Percentiles rank a stretch among this genome's conserved stretches.
Conservation (phyloP, 2,888 invertebrate species). For the Cryptocephalus primarius region DNA sequence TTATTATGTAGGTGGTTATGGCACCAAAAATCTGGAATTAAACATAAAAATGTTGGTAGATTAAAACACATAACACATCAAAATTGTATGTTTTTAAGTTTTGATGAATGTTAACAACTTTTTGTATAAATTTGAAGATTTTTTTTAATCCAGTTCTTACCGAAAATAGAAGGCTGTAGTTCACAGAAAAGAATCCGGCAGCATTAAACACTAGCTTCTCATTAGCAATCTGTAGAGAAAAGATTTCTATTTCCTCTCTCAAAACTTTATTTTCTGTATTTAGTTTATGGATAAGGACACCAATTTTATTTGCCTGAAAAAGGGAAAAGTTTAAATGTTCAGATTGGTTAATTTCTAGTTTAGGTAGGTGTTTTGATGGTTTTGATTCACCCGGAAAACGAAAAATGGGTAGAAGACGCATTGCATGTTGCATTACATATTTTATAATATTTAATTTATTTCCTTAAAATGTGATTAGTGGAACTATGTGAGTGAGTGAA, state of each 20-base stretch:
- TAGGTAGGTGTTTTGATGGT: too few relatives aligned
- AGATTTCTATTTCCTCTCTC: constrained; percentile 28
- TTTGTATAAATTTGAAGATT: too few relatives aligned
- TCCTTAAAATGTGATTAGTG: too few relatives aligned
- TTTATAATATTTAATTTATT: too few relatives aligned
- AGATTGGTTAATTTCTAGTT: too few relatives aligned
- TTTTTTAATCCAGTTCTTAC: constrained; percentile 14
- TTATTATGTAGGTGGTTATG: constrained; percentile 28
- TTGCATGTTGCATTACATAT: too few relatives aligned
- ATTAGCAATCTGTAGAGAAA: constrained; percentile 30
- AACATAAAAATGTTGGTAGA: background rate
- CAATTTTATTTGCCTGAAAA: constrained; percentile 24
- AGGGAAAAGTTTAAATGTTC: background rate
- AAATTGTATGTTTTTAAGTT: too few relatives aligned
- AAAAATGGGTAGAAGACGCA: too few relatives aligned
- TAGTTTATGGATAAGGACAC: constrained; percentile 25
- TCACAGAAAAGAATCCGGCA: constrained; percentile 28
- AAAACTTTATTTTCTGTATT: constrained; percentile 24
- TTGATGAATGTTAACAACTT: too few relatives aligned
- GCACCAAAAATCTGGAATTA: constrained; percentile 26
- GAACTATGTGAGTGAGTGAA: too few relatives aligned
- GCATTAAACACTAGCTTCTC: constrained; percentile 27
- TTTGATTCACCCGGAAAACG: too few relatives aligned
- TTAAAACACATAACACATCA: too few relatives aligned
- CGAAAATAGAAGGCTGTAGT: constrained; percentile 26